A percentile compares a stretch with the other conserved stretches of the same genome.
Evolutionary conservation across 2,797 vertebrate genomes (phyloP).

Genomic region (Phrynocephalus vlangalii): DNA sequence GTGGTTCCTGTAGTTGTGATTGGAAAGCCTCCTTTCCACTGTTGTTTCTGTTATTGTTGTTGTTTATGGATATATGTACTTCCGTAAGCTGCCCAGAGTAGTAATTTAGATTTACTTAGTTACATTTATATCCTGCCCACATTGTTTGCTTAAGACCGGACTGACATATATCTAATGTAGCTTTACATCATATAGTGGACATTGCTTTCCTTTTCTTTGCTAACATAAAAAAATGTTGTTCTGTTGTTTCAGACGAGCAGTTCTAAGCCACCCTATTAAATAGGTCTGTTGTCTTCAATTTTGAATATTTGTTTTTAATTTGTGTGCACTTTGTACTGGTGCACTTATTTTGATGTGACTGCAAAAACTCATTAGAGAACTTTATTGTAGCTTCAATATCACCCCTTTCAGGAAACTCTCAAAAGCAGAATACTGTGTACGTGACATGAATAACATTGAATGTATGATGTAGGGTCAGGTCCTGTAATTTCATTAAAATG

Average conservation of each 20-base stretch:
- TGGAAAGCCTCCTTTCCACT: too few species aligned
- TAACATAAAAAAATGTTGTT: slow-evolving; percentile 59
- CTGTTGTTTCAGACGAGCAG: slow-evolving; percentile 57
- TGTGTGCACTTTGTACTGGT: slow-evolving; percentile 61
- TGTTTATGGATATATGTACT: too few species aligned
- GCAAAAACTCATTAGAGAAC: slow-evolving; percentile 62
- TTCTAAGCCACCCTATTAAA: slow-evolving; percentile 66
- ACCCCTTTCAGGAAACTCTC: slow-evolving; percentile 42
- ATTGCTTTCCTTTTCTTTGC: slow-evolving; percentile 54
- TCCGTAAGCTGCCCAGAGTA: too few species aligned
- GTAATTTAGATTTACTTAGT: too few species aligned
- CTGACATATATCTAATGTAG: slow-evolving; percentile 49
- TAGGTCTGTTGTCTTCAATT: slow-evolving; percentile 65
- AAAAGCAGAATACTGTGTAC: slow-evolving; percentile 43
- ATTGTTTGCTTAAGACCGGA: slow-evolving; percentile 48
- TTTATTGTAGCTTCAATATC: slow-evolving; percentile 50
- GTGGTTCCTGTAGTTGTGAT: too few species aligned
- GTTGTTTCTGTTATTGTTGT: too few species aligned
- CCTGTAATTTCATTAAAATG: slow-evolving; percentile 59
- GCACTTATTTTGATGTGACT: slow-evolving; percentile 61
- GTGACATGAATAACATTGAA: slow-evolving; percentile 62
- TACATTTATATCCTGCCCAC: too few species aligned
- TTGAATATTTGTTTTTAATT: slow-evolving; percentile 71
- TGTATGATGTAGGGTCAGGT: slow-evolving; percentile 40
- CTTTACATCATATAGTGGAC: slow-evolving; percentile 25